Evolutionary conservation across 2,797 vertebrate species (phyloP), one percentile per base, ranked within the genome.

Genomic region (Knipowitschia caucasica): DNA sequence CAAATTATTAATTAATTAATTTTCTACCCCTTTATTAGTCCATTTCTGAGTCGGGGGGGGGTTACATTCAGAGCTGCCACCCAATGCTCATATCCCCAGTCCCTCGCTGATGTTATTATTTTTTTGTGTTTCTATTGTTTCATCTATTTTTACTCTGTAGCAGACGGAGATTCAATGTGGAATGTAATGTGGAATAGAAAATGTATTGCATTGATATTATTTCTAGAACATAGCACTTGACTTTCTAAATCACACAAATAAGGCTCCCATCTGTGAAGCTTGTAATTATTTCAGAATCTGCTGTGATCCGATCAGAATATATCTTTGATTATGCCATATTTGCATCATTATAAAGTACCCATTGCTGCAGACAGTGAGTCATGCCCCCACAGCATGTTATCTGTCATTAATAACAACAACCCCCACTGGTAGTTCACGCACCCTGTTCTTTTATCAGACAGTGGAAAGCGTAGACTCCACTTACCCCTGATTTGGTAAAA

Each of bases 331-430:
- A 44, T 35, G 26, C 17, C 33, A 24, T 49, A 47, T 50, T 25
- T 9, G 18, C 12, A 31, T 33, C 33, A 34, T 26, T 9, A 25
- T 3, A 17, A 3, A 53, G 8, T 51, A 12, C 15, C 21, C 6
- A 43, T 17, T 47, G 5, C 38, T 11, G 20, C 11, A 53, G 53
- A 38, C 34, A 47, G 33, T 51, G 47, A 64, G 70, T 56, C 57
- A 81, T 73, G 9, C 47, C 34, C 7, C 43, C 57, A 42, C 43
- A 60, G 40, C 34, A 27, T 23, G 33, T 54, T 25, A 57, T 63
- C 52, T 53, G 15, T 55, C 45, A 54, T 56, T 71, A 71, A 73
- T 74, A 40, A 51, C 23, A 56, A 61, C 54, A 60, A 58, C 40
- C 49, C 24, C 33, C 7, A 21, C 36, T 31, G n/a, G 18, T 45